Evolutionary conservation across 2,113 vertebrate genomes (phyloP).

Genomic region (Taurulus bubalis): DNA sequence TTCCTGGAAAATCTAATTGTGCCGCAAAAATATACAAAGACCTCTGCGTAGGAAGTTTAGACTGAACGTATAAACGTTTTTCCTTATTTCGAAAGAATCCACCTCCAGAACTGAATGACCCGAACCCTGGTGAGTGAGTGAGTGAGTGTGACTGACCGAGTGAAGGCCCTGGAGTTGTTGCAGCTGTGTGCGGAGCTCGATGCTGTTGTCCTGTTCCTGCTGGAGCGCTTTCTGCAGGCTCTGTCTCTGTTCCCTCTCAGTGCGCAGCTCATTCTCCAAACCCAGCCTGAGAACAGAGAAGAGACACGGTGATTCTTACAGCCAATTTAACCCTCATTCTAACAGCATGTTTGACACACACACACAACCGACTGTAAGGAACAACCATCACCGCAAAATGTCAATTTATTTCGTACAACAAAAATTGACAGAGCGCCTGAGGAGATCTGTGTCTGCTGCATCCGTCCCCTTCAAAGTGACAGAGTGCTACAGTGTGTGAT

Average conservation of each 20-base stretch:
- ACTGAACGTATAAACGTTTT: not conserved
- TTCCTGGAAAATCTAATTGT: not conserved
- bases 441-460: too few relatives aligned
- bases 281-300: constrained; percentile 81
- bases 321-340: not conserved
- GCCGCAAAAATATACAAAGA: not conserved
- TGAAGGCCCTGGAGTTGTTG: constrained; percentile 94
- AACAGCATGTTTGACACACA: not conserved
- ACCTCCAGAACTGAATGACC: not conserved
- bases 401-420: too few relatives aligned
- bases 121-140: not conserved
- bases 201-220: constrained; percentile 89
- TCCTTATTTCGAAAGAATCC: not conserved
- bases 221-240: constrained; percentile 90
- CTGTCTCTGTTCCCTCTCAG: constrained; percentile 93
- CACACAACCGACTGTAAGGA: not conserved
- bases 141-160: constrained; percentile 65
- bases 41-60: too few relatives aligned
- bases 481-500: too few relatives aligned
- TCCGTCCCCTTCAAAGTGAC: too few relatives aligned
- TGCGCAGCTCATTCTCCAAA: constrained; percentile 91
- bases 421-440: too few relatives aligned
- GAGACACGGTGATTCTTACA: not conserved
- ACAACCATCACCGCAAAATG: not conserved
- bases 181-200: constrained; percentile 90